These are phyloP conservation scores for Corapipo altera DNA, from an alignment of 2,113 vertebrate species.

Conservation along the genomic window DNA sequence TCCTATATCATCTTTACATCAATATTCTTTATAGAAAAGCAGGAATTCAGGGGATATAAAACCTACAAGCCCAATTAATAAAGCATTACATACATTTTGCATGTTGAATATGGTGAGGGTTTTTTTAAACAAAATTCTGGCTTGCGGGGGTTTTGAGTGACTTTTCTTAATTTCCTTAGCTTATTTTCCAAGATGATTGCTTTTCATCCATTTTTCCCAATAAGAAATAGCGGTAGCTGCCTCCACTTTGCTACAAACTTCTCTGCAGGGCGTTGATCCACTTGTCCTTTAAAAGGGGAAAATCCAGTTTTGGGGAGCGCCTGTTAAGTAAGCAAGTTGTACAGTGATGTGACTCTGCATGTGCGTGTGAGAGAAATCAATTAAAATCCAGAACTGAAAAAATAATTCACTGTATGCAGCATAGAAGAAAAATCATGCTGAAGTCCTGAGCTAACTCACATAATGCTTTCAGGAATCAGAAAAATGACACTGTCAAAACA, in stretches of 20 bases:
- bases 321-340: conserved; percentile 1
- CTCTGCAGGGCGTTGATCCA: neutral
- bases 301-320: neutral
- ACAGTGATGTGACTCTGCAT: neutral
- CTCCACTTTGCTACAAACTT: neutral
- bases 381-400: conserved; percentile 55
- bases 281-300: neutral
- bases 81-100: neutral
- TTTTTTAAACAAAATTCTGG: neutral
- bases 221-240: neutral
- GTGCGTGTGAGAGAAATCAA: conserved; percentile 21
- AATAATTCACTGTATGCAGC: conserved; percentile 24
- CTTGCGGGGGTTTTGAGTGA: neutral
- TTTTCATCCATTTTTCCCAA: neutral
- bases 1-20: neutral
- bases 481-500: conserved; percentile 74
- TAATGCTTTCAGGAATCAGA: conserved; percentile 69
- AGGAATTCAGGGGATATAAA: neutral
- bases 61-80: neutral
- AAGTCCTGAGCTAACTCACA: conserved; percentile 64
- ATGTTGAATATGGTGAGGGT: accelerated
- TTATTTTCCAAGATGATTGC: neutral
- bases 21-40: neutral
- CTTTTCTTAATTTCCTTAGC: neutral
- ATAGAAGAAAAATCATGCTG: conserved; percentile 59